Evolutionary conservation across 2,113 vertebrate genomes (phyloP).

Genomic region (Vimba vimba): DNA sequence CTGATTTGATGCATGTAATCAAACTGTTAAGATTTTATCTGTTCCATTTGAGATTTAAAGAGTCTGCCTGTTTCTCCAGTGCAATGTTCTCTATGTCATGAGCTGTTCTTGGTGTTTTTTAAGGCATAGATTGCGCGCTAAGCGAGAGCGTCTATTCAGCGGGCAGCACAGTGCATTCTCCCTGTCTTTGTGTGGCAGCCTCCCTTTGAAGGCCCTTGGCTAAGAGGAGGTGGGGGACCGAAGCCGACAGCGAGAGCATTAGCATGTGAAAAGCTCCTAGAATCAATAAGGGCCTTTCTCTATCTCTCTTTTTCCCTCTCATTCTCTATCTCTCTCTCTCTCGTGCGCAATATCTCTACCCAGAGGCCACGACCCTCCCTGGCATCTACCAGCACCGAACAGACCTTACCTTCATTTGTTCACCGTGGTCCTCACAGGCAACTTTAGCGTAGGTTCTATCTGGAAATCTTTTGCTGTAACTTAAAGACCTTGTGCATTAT

Average conservation of each 20-base stretch:
- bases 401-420: conserved; percentile 66
- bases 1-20: conserved; percentile 13
- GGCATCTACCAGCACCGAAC: conserved; percentile 70
- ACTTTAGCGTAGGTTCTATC: conserved; percentile 46
- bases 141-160: conserved; percentile 44
- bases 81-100: conserved; percentile 40
- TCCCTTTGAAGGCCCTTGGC: conserved; percentile 59
- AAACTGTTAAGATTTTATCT: conserved; percentile 30
- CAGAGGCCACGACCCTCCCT: conserved; percentile 57
- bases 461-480: not conserved
- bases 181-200: conserved; percentile 54
- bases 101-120: conserved; percentile 25
- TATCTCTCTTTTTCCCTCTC: conserved; percentile 39
- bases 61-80: conserved; percentile 15
- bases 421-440: conserved; percentile 24
- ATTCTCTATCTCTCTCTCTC: conserved; percentile 43
- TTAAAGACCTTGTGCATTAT: not conserved
- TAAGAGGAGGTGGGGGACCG: conserved; percentile 57
- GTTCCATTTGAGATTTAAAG: conserved; percentile 14
- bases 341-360: conserved; percentile 39
- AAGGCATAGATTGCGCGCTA: conserved; percentile 43
- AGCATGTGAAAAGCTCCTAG: conserved; percentile 77
- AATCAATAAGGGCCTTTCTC: conserved; percentile 63
- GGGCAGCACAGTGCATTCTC: conserved; percentile 35
- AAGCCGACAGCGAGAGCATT: conserved; percentile 70